phyloP scores from a whole-genome alignment of 1,140 invertebrate species.

The Saccostrea echinata region DNA sequence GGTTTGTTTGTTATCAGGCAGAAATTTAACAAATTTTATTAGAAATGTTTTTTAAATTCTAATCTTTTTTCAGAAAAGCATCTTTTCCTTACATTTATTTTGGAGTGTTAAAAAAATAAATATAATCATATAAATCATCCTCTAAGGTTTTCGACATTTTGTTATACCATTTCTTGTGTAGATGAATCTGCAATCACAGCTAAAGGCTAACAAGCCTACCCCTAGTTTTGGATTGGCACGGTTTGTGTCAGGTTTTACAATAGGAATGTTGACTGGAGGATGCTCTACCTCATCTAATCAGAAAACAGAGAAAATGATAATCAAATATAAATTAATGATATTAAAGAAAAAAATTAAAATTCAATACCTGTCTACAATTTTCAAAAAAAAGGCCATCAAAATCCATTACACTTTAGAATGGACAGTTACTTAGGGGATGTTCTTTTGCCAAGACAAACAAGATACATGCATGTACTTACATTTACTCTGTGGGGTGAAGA shows the following conservation, averaged over 20 bases:
- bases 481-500: conserved; percentile 73
- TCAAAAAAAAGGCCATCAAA: too few species aligned
- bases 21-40: too few species aligned
- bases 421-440: too few species aligned
- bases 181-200: conserved; percentile 78
- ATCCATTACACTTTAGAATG: too few species aligned
- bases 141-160: background rate
- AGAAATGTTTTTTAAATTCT: background rate
- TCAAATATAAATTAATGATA: background rate
- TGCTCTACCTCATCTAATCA: conserved; percentile 75
- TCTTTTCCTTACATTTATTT: background rate
- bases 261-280: conserved; percentile 70
- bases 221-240: conserved; percentile 79
- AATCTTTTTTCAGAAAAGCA: background rate
- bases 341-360: background rate
- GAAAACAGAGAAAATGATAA: background rate
- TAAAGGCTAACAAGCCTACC: conserved; percentile 77
- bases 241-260: conserved; percentile 76
- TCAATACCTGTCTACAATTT: background rate
- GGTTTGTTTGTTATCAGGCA: too few species aligned
- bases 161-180: conserved; percentile 78
- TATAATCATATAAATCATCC: background rate
- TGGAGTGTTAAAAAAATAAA: background rate
- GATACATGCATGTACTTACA: conserved; percentile 59
- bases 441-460: too few species aligned